These are phyloP conservation scores for Brienomyrus longianalis DNA, from an alignment of 2,113 vertebrate genomes.

Conservation along the genomic window DNA sequence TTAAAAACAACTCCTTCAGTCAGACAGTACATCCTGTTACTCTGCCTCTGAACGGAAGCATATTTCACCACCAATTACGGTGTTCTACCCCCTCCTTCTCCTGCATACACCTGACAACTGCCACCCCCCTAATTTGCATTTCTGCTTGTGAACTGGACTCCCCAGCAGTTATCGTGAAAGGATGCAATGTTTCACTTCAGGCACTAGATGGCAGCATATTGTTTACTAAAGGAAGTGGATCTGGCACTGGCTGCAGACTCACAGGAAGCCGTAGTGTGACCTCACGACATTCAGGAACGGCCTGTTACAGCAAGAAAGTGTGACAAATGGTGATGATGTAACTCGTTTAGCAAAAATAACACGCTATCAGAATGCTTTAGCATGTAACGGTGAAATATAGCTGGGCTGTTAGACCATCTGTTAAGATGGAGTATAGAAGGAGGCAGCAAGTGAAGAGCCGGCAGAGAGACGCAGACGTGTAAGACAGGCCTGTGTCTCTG, in stretches of 20 bases:
- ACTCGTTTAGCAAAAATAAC: background rate
- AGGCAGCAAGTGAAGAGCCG: background rate
- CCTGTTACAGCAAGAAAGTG: background rate
- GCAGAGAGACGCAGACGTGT: background rate
- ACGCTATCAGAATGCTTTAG: background rate
- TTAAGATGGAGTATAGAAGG: background rate
- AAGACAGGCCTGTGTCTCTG: background rate
- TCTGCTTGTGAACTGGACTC: background rate
- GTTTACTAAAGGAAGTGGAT: background rate
- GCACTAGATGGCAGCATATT: constrained; percentile 29
- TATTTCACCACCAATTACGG: background rate
- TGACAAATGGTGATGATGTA: background rate
- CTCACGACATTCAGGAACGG: background rate
- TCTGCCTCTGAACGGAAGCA: background rate
- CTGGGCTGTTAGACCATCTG: background rate
- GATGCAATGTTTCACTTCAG: background rate
- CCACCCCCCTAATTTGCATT: background rate
- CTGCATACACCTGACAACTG: background rate
- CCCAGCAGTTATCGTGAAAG: background rate
- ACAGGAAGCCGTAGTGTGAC: background rate
- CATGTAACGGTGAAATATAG: background rate
- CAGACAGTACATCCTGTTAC: background rate
- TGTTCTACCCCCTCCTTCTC: background rate
- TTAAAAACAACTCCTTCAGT: background rate
- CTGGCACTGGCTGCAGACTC: background rate